Evolutionary conservation across 2,888 invertebrate genomes (phyloP).

Genomic region (Hypsopygia costalis): DNA sequence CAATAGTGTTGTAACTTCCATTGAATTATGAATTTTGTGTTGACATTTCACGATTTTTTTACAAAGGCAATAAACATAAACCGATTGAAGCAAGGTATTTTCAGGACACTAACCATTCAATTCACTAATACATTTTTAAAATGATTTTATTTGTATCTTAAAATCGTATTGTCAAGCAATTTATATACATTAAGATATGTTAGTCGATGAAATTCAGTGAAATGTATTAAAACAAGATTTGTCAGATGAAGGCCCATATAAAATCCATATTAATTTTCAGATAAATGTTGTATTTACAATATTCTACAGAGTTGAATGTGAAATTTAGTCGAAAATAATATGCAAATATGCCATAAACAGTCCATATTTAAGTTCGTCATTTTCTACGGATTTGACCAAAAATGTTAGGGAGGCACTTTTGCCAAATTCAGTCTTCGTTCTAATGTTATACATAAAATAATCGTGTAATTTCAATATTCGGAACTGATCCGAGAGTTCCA

Average conservation of each 20-base stretch:
- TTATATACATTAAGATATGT: slow-evolving; percentile 77
- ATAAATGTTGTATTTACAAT: slow-evolving; percentile 30
- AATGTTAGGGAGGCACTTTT: slow-evolving; percentile 55
- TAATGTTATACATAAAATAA: slow-evolving; percentile 48
- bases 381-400: slow-evolving; percentile 41
- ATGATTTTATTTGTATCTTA: slow-evolving; percentile 52
- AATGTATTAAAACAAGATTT: slow-evolving; percentile 16
- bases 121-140: slow-evolving; percentile 36
- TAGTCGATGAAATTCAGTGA: slow-evolving; percentile 58
- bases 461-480: slow-evolving; percentile 26
- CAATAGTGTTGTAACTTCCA: slow-evolving; percentile 13
- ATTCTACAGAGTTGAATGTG: slow-evolving; percentile 28
- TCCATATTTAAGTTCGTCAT: slow-evolving; percentile 17
- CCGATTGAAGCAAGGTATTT: not conserved
- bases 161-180: slow-evolving; percentile 77
- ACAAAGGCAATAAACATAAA: not conserved
- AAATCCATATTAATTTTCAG: not conserved
- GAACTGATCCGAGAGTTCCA: slow-evolving; percentile 28
- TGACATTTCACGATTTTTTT: not conserved
- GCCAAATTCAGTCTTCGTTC: slow-evolving; percentile 75
- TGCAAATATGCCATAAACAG: slow-evolving; percentile 19
- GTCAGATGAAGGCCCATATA: not conserved
- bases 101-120: slow-evolving; percentile 22
- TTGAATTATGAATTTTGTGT: not conserved
- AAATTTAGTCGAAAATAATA: slow-evolving; percentile 27